Evolutionary conservation across 2,113 vertebrate species (phyloP).

Genomic region (Eudorcas thomsonii): DNA sequence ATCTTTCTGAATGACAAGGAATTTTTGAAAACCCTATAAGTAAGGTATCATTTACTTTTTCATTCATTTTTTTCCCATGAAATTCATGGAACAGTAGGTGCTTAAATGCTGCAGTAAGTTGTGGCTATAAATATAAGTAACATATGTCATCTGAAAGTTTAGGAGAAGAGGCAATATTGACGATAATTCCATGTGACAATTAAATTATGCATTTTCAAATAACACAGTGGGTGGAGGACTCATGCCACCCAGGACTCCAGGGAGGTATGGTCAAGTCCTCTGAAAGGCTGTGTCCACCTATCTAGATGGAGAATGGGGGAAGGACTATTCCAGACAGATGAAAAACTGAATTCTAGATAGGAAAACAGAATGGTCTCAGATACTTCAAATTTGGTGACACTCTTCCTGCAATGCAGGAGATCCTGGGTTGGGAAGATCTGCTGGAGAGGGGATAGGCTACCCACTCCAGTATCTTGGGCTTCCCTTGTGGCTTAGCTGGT

Average conservation of each 20-base stretch:
- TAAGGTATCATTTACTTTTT: background rate
- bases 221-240: too few species aligned
- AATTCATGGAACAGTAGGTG: background rate
- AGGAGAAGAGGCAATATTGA: background rate
- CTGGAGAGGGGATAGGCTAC: background rate
- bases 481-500: background rate
- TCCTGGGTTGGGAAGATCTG: accelerated
- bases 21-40: background rate
- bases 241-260: background rate
- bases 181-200: background rate
- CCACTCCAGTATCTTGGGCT: background rate
- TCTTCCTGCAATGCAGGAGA: background rate
- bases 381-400: background rate
- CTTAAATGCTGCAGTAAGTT: background rate
- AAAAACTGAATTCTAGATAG: background rate
- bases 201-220: background rate
- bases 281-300: background rate
- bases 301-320: too few species aligned
- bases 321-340: background rate
- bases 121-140: background rate
- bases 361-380: background rate
- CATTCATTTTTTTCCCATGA: background rate
- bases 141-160: background rate
- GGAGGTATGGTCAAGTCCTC: too few species aligned
- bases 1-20: background rate